phyloP scores from a whole-genome alignment of 2,113 vertebrate genomes.

The Corythornis cristatus region DNA sequence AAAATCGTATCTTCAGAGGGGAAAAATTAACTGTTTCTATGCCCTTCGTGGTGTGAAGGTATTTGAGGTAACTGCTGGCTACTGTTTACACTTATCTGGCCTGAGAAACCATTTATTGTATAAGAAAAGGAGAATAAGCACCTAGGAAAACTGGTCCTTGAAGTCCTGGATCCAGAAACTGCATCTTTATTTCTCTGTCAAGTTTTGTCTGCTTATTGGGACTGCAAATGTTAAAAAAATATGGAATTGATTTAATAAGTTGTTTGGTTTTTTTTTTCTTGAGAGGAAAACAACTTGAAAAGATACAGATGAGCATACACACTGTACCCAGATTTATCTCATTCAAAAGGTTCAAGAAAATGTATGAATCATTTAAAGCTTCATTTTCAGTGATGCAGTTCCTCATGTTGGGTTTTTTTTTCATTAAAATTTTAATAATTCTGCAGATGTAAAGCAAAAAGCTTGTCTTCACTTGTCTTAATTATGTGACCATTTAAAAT shows the following conservation, averaged over 20 bases:
- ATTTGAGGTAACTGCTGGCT: background rate
- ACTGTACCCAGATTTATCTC: background rate
- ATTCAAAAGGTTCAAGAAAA: background rate
- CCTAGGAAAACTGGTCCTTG: background rate
- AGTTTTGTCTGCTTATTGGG: background rate
- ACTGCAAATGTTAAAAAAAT: background rate
- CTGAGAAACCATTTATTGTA: accelerated
- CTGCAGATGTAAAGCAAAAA: background rate
- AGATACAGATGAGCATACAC: accelerated
- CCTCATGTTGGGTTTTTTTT: background rate
- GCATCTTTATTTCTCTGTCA: background rate
- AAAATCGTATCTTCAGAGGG: background rate
- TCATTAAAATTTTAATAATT: background rate
- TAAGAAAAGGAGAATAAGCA: background rate
- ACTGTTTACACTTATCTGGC: accelerated
- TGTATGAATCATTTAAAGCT: accelerated
- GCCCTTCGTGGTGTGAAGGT: accelerated
- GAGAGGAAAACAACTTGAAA: background rate
- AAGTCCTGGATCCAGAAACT: accelerated
- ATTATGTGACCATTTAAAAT: background rate
- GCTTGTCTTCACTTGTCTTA: background rate
- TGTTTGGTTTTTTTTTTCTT: accelerated
- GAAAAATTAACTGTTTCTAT: background rate
- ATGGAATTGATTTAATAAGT: background rate
- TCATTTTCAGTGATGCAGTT: background rate